A percentile compares a stretch with the other conserved stretches of the same genome.
These are phyloP conservation scores for Nemoura dubitans DNA, from an alignment of 2,888 invertebrate genomes.

Conservation along the genomic window DNA sequence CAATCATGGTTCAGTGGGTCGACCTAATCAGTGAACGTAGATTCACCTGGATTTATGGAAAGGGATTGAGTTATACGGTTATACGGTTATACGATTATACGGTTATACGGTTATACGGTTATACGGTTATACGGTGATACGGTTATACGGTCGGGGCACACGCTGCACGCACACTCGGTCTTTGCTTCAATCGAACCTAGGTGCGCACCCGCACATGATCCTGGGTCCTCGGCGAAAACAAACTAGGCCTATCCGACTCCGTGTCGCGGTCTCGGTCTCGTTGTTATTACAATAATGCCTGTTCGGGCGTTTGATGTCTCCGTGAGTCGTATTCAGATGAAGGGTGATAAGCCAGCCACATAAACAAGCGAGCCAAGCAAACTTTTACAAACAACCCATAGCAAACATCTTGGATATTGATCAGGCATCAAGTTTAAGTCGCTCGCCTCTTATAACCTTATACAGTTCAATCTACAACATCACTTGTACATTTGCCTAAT, in stretches of 20 bases:
- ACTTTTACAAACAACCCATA: neutral
- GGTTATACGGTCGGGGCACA: too few relatives aligned
- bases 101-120: too few relatives aligned
- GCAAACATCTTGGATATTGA: neutral
- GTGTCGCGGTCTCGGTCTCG: too few relatives aligned
- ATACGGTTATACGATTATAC: too few relatives aligned
- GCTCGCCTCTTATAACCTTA: neutral
- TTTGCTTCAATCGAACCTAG: neutral
- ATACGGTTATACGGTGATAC: too few relatives aligned
- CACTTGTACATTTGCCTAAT: neutral
- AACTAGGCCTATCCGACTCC: neutral
- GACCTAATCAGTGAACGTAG: slow-evolving; percentile 17
- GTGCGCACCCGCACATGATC: too few relatives aligned
- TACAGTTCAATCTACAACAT: neutral
- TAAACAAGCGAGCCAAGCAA: neutral
- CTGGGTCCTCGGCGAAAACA: neutral
- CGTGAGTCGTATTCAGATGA: neutral
- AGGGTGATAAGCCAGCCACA: neutral
- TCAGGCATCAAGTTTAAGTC: neutral
- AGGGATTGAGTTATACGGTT: neutral
- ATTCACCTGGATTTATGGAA: slow-evolving; percentile 15
- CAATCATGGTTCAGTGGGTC: slow-evolving; percentile 18
- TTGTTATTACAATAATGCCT: neutral
- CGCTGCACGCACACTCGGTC: neutral
- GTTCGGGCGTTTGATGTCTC: neutral